Evolutionary conservation across 2,113 vertebrate genomes (phyloP), one percentile per base, ranked within the genome.

Genomic region (Lepus europaeus): DNA sequence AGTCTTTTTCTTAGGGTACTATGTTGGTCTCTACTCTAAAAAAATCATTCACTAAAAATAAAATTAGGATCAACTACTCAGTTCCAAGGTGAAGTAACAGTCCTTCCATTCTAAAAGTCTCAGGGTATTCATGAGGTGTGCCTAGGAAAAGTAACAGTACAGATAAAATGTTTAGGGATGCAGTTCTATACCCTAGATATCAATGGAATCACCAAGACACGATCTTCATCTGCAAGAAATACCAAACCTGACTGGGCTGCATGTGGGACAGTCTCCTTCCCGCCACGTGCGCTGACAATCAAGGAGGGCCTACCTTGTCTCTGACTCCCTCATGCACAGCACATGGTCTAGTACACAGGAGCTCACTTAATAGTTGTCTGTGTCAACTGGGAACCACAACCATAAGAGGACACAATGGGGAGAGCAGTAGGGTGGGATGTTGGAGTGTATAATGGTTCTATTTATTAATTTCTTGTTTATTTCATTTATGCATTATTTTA

Each of bases 401-500:
- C 39, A 45, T 82, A 78, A 39, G 5, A 86, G 16, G n/a, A 49
- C 79, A 29, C 2, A 0, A 0, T 25, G 11, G 31, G 19, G 29
- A 49, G 13, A 92, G 20, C 9, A 76, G 14, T 70, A 13, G 19
- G 84, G n/a, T 27, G 19, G 79, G 90, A 56, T 69, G 23, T 33
- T 89, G 23, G 20, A 69, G 61, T 36, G 23, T 51, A 49, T 31
- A 74, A 56, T 70, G 83, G 53, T 22, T 84, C 14, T 89, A 83
- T 70, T 68, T 73, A 66, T 79, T 73, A 13, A 86, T 89, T 93
- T 77, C 59, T 16, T 69, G 6, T 45, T 22, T 66, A 27, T 8
- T 69, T 95, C 36, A 76, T 51, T 73, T 36, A 63, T 11, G 87
- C 36, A 72, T 63, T 74, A 39, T 85, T 89, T 78, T 68, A 87